phyloP scores from a whole-genome alignment of 2,113 vertebrate genomes.

The Ascaphus truei region DNA sequence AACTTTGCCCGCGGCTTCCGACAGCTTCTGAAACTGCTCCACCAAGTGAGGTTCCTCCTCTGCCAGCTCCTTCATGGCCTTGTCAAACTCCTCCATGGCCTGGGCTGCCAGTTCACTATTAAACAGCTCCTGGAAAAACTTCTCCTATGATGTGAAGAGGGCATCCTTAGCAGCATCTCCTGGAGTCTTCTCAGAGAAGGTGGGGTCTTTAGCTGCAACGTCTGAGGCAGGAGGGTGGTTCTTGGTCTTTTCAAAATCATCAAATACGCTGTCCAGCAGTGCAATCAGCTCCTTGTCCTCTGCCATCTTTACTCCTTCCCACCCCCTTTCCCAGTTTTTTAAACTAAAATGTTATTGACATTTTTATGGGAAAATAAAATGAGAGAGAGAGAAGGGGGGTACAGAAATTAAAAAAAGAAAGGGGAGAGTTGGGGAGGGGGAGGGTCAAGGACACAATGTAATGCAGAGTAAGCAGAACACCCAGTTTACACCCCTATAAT shows the following conservation, averaged over 20 bases:
- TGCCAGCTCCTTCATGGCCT: constrained; percentile 82
- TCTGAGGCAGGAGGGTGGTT: constrained; percentile 46
- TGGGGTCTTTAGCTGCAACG: constrained; percentile 34
- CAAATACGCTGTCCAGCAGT: constrained; percentile 65
- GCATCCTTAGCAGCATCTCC: constrained; percentile 64
- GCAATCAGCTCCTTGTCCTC: constrained; percentile 51
- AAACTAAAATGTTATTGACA: too few relatives aligned
- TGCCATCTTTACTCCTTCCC: neutral
- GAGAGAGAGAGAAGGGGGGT: too few relatives aligned
- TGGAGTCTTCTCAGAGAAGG: constrained; percentile 54
- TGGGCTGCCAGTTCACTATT: constrained; percentile 81
- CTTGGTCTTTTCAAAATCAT: constrained; percentile 79
- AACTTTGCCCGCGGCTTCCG: constrained; percentile 81
- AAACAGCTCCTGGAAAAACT: constrained; percentile 82
- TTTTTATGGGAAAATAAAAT: too few relatives aligned
- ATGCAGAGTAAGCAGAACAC: too few relatives aligned
- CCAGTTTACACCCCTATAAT: too few relatives aligned
- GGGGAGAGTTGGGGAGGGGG: too few relatives aligned
- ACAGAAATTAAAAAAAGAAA: too few relatives aligned
- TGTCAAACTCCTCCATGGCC: constrained; percentile 81
- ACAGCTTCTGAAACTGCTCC: constrained; percentile 85
- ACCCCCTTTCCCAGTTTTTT: too few relatives aligned
- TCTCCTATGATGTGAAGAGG: constrained; percentile 62
- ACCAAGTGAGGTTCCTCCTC: constrained; percentile 83
- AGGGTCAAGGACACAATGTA: too few relatives aligned